Evolutionary conservation across 2,113 vertebrate species (phyloP).

Genomic region (Hipposideros armiger): DNA sequence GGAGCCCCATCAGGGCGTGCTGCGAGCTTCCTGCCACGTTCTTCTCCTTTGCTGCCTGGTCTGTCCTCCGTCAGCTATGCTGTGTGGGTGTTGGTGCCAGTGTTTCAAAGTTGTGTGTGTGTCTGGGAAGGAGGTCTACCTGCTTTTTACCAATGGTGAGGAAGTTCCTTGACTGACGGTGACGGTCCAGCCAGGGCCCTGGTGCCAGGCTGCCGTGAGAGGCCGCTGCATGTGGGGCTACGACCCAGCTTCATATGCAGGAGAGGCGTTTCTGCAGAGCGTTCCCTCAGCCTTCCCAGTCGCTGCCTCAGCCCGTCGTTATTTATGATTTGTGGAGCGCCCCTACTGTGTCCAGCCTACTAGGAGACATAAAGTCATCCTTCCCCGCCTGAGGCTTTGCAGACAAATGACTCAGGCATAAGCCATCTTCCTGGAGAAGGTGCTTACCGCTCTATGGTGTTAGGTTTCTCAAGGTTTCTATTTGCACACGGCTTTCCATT

Average conservation of each 20-base stretch:
- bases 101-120: background rate
- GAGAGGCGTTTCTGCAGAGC: background rate
- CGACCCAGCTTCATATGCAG: accelerated
- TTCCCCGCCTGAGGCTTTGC: background rate
- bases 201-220: background rate
- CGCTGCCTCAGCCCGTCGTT: background rate
- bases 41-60: background rate
- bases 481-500: conserved; percentile 45
- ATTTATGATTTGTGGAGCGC: background rate
- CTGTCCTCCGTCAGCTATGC: background rate
- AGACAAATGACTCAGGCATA: conserved; percentile 41
- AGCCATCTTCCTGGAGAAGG: background rate
- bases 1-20: accelerated
- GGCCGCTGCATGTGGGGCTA: accelerated
- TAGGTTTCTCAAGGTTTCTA: conserved; percentile 33
- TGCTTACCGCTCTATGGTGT: background rate
- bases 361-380: background rate
- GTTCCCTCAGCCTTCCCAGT: background rate
- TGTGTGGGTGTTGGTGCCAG: no score
- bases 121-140: background rate
- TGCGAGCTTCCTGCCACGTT: accelerated
- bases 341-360: background rate
- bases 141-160: background rate
- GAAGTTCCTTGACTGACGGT: background rate
- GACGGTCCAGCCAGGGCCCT: background rate